Percentiles rank a stretch among this genome's conserved stretches.
Evolutionary conservation across 2,888 invertebrate species (phyloP).

Genomic region (Ecdyonurus torrentis): DNA sequence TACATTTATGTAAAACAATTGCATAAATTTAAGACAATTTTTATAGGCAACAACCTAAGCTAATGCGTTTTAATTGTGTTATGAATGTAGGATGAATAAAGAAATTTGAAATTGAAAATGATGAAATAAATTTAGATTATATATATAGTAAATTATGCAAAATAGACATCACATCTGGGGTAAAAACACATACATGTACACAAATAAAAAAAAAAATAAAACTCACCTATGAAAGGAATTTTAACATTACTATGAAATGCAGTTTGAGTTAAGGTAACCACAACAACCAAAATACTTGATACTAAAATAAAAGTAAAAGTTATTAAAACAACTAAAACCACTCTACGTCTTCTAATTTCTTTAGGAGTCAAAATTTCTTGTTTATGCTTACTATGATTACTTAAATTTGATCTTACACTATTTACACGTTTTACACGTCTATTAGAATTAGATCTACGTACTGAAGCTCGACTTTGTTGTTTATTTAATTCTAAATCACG

Average conservation of each 20-base stretch:
- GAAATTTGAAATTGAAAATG: too few species aligned
- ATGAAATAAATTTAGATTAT: too few species aligned
- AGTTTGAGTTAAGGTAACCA: conserved; percentile 59
- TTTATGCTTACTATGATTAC: not conserved
- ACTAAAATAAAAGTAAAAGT: conserved; percentile 55
- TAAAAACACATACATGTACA: too few species aligned
- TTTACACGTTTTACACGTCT: not conserved
- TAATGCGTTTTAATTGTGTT: too few species aligned
- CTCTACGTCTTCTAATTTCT: conserved; percentile 47
- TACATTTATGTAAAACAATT: too few species aligned
- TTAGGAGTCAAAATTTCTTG: conserved; percentile 17
- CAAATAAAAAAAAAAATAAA: too few species aligned
- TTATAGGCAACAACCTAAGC: too few species aligned
- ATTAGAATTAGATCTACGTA: not conserved
- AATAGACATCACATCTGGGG: too few species aligned
- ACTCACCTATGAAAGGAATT: not conserved
- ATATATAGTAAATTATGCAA: too few species aligned
- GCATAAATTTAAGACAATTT: too few species aligned
- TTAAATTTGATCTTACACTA: not conserved
- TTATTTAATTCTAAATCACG: not conserved
- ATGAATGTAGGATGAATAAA: too few species aligned
- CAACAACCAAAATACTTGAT: conserved; percentile 56
- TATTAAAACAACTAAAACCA: conserved; percentile 51
- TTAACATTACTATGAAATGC: conserved; percentile 31
- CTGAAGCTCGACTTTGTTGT: not conserved